Base-by-base conservation (phyloP, 2,113 vertebrate species). In the Apodemus sylvaticus region DNA sequence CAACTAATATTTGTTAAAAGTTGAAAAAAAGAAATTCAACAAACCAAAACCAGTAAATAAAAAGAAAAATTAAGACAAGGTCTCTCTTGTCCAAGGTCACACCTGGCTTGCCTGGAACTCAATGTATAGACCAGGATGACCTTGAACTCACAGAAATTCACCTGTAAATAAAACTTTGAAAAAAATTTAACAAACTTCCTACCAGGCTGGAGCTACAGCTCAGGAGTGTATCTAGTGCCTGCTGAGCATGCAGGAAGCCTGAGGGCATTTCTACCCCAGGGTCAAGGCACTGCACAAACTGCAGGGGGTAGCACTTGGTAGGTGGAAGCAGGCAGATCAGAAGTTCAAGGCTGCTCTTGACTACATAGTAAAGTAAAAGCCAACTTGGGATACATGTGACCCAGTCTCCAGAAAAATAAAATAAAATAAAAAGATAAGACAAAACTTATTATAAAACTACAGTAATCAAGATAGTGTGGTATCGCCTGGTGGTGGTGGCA, bases 381-480 rank as follows among this genome's bases (percentile, higher is more conserved):
- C 26, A 78, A 31, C 53, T 34, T 81, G 51, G 26, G 78, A 22
- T 55, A 58, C 10, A n/a, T 55, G 78, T 55, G 78, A 81, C 34
- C 4, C 53, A 36, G 53, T 10, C 36, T 58, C 10, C 1, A 81
- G 51, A 13, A 81, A 81, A 81, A 20, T 58, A 78, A 53, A 34
- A 78, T 34, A 48, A 48, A 78, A 78, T 55, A 81, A 58, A 24
- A n/a, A n/a, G n/a, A 34, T 4, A 68, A 90, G 86, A 78, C 62
- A 86, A 94, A 94, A 74, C 73, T 76, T 88, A 76, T 26, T 90
- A n/a, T 11, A 90, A 78, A 91, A 22, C 24, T 81, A 87, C 4
- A 91, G 34, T 82, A 86, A 73, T 94, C 66, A 68, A 66, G 12
- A 7, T 34, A 86, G 66, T 89, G 53, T 82, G 53, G 34, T 36